Base-by-base conservation (phyloP, 2,888 invertebrate genomes). In the Platycnemis pennipes region DNA sequence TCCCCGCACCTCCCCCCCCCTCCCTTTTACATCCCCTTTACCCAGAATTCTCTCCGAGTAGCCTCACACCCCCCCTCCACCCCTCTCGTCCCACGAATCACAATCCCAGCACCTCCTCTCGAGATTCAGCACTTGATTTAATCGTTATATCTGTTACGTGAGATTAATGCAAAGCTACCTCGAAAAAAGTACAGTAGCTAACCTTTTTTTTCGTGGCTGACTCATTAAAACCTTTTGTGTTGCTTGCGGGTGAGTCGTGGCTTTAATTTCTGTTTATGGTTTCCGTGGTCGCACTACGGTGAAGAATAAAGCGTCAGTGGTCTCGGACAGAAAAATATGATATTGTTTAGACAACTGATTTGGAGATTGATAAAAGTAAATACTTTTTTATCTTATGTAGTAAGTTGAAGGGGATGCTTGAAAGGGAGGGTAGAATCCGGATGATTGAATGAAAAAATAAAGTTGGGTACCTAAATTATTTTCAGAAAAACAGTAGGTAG, bases 111-210 rank as follows among this genome's bases (percentile, higher is more conserved):
- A 37, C 77, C 77, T 37, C 13, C 37, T 37, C 37, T 77, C 77
- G 37, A 77, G 31, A 77, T 37, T 77, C 77, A 77, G 77, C 77
- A 31, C 77, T 77, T 77, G 77, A 37, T 77, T 77, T 77, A 37
- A 77, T 77, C 77, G 77, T 77, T 77, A 37, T 77, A 77, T 77
- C 77, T 77, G 31, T 8, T 31, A 77, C 77, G 77, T 77, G 77
- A 77, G 31, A 37, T 77, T 77, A 77, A 77, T 77, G 2, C 16
- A 77, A 77, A 37, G 31, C 37, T 8, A 2, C 8, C 77, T 11
- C n/a, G 37, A 37, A 77, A 77, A 37, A 11, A n/a, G n/a, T n/a
- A n/a, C n/a, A n/a, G n/a, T n/a, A n/a, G n/a, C n/a, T n/a, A n/a
- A 77, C n/a, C 37, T 7, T 77, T 37, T 37, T 37, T 63, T 7